Base-by-base conservation (phyloP, 1,140 invertebrate species). In the Gryon sp. region DNA sequence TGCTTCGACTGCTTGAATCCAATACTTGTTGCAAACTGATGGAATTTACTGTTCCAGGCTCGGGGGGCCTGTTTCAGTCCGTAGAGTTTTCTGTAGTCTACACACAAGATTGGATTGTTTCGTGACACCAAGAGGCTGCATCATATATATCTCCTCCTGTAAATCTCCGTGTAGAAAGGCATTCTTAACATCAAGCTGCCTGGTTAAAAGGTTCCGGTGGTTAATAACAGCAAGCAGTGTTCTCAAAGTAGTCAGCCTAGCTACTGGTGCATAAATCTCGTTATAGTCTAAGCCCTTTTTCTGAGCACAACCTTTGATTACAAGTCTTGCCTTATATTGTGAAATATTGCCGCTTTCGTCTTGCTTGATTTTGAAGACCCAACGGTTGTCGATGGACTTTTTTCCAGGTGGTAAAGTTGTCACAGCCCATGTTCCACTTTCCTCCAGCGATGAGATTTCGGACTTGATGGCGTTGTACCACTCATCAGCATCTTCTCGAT, bases 101-200 rank as follows among this genome's bases (percentile, higher is more conserved):
- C 73, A 78, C 0, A 80, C 78, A 8, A 32, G 14, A 36, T 26
- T 34, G 24, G 18, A 22, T 22, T 38, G 50, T 14, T 19, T 12
- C 63, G 59, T 22, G 20, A 66, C 45, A 11, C 59, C 60, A n/a
- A 40, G 30, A 2, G 86, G 84, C 48, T 79, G 75, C 36, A 70
- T 57, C 86, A 89, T 89, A 34, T 86, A 89, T 2, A 90, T 84
- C 9, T 88, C 82, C 63, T 84, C 83, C 18, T 86, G 48, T 1
- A 87, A n/a, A 8, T 65, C 15, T 40, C 69, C 69, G 14, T 73
- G 50, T 24, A 57, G 43, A 57, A 57, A 73, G 7, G 59, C 68
- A 9, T 55, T 73, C 0, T 34, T 11, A 3, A 73, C 59, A 45
- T 72, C 66, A n/a, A 77, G 4, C 16, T 77, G 65, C n/a, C 22